phyloP scores from a whole-genome alignment of 2,113 vertebrate genomes.

The Dipodomys ordii region DNA sequence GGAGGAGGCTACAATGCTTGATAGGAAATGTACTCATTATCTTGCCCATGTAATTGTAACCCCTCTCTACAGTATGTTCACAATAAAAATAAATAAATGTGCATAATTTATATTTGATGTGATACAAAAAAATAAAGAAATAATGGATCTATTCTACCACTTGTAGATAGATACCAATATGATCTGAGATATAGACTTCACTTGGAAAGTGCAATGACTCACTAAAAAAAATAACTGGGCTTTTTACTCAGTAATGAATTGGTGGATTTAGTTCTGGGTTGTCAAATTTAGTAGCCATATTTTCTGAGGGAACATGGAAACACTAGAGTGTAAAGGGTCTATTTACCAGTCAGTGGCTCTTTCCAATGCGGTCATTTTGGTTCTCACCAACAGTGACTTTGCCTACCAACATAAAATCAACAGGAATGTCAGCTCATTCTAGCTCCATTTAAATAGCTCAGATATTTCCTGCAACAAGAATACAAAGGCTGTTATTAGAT shows the following conservation, averaged over 20 bases:
- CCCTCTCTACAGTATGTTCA: no score
- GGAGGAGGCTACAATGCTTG: no score
- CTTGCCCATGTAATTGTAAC: no score
- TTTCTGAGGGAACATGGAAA: background rate
- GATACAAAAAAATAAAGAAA: conserved; percentile 42
- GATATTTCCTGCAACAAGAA: conserved; percentile 38
- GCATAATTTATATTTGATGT: background rate
- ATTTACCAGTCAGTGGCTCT: background rate
- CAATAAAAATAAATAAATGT: conserved; percentile 6
- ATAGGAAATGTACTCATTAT: no score
- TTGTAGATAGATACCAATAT: conserved; percentile 4
- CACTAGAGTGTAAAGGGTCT: background rate
- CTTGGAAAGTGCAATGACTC: background rate
- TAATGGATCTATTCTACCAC: background rate
- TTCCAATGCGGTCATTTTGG: background rate
- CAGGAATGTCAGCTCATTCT: background rate
- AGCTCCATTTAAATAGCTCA: conserved; percentile 36
- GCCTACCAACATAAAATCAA: background rate
- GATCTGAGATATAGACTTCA: background rate
- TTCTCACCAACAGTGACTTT: conserved; percentile 37
- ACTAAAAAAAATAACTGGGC: background rate
- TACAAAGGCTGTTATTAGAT: background rate
- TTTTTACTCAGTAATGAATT: background rate
- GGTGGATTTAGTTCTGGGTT: background rate
- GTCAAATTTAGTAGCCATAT: background rate